Conservation (phyloP, 2,888 invertebrate genomes). For the Melanchra persicariae region DNA sequence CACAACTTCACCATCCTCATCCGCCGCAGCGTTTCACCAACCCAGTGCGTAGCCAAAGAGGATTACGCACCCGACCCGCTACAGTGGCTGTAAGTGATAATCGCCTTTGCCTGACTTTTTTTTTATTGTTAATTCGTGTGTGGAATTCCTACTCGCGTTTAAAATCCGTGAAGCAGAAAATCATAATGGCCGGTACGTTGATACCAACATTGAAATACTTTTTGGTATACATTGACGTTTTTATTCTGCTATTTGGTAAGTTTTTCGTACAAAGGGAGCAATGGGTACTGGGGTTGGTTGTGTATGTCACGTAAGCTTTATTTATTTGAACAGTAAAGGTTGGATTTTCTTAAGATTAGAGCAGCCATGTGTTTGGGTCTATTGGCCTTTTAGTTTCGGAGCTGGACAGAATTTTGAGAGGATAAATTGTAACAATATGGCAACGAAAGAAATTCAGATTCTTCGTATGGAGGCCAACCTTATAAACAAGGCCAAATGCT, state of each 20-base stretch:
- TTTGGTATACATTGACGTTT: slow-evolving; percentile 9
- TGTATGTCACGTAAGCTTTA: slow-evolving; percentile 38
- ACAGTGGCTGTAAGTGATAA: slow-evolving; percentile 67
- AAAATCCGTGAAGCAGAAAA: slow-evolving; percentile 60
- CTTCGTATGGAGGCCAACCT: too few species aligned
- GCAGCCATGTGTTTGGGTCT: slow-evolving; percentile 14
- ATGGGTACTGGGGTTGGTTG: slow-evolving; percentile 4
- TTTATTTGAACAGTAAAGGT: slow-evolving; percentile 38
- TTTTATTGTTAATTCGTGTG: slow-evolving; percentile 71
- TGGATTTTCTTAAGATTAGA: slow-evolving; percentile 30
- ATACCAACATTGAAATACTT: slow-evolving; percentile 10
- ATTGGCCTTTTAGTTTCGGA: slow-evolving; percentile 14
- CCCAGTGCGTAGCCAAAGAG: slow-evolving; percentile 66
- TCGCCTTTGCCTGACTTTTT: slow-evolving; percentile 65
- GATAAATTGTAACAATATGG: not conserved
- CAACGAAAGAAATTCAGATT: too few species aligned
- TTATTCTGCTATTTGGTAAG: not conserved
- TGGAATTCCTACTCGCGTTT: slow-evolving; percentile 69
- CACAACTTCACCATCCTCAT: too few species aligned
- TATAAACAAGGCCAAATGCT: too few species aligned
- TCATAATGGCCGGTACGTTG: slow-evolving; percentile 49
- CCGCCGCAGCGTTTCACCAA: slow-evolving; percentile 31
- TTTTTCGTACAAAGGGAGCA: not conserved
- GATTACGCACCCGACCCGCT: slow-evolving; percentile 63
- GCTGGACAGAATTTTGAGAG: slow-evolving; percentile 34